Conservation (phyloP, 2,113 vertebrate genomes). For the Cephalopterus ornatus region DNA sequence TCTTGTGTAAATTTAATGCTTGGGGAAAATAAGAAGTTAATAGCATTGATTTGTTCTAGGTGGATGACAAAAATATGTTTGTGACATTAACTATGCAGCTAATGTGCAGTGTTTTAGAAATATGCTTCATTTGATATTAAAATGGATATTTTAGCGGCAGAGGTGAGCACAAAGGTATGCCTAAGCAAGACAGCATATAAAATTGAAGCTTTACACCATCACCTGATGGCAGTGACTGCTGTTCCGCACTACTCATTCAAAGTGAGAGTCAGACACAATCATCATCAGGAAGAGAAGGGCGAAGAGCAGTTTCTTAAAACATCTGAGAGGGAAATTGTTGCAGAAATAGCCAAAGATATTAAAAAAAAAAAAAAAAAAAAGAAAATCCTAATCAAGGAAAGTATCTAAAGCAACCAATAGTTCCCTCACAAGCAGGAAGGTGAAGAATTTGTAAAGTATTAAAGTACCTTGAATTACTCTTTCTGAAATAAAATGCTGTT, state of each 20-base stretch:
- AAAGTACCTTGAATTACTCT: not conserved
- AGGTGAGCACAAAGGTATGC: not conserved
- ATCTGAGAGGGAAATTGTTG: not conserved
- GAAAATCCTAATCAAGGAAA: not conserved
- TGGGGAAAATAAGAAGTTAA: conserved; percentile 15
- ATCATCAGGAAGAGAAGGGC: not conserved
- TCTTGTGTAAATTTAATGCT: not conserved
- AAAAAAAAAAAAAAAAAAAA: not conserved
- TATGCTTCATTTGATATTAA: not conserved
- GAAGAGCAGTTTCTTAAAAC: not conserved
- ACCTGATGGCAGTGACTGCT: not conserved
- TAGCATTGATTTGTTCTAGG: conserved; percentile 21
- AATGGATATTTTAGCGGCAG: not conserved
- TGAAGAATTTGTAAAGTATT: not conserved
- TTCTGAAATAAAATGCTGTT: not conserved
- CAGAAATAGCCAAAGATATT: not conserved
- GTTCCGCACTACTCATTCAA: not conserved
- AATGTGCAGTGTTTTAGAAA: not conserved
- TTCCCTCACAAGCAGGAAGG: not conserved
- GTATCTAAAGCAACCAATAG: not conserved
- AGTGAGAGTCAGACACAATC: not conserved
- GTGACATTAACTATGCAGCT: conserved; percentile 4
- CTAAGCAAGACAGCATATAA: not conserved
- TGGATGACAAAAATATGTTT: not conserved
- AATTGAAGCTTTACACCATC: not conserved